Percentiles rank a stretch among this genome's conserved stretches.
Conservation (phyloP, 1,140 invertebrate species). For the Bombus confusus region DNA sequence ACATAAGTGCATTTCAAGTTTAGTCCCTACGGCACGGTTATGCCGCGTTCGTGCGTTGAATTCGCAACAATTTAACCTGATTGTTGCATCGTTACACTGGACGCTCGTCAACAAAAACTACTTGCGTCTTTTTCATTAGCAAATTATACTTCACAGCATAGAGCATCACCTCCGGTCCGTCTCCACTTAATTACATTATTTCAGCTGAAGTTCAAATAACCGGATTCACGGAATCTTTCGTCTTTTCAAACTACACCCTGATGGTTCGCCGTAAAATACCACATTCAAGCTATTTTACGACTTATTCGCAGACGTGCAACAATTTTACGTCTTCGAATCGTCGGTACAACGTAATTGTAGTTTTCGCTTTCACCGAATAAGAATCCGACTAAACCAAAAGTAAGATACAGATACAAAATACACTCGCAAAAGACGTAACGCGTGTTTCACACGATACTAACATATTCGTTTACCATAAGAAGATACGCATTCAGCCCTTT, state of each 20-base stretch:
- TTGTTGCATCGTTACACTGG: neutral
- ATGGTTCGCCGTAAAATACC: neutral
- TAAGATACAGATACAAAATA: no score
- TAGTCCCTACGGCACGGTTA: conserved; percentile 25
- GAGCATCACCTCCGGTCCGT: neutral
- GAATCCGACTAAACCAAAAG: no score
- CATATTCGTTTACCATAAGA: no score
- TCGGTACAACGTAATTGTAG: no score
- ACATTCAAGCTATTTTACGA: no score
- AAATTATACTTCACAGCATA: neutral
- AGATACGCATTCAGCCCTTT: no score
- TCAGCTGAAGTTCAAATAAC: neutral
- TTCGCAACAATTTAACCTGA: conserved; percentile 14
- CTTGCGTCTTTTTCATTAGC: neutral
- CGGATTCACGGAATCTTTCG: neutral
- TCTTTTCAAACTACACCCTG: neutral
- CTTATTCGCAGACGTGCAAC: no score
- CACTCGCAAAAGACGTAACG: no score
- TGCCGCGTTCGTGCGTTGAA: conserved; percentile 16
- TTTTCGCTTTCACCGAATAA: no score
- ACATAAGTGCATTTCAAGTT: conserved; percentile 35
- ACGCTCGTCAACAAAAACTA: neutral
- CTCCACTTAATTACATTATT: conserved; percentile 4
- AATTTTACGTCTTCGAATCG: no score
- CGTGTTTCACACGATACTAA: no score